These are phyloP conservation scores for Eretmochelys imbricata DNA, from an alignment of 2,113 vertebrate genomes.

Conservation along the genomic window DNA sequence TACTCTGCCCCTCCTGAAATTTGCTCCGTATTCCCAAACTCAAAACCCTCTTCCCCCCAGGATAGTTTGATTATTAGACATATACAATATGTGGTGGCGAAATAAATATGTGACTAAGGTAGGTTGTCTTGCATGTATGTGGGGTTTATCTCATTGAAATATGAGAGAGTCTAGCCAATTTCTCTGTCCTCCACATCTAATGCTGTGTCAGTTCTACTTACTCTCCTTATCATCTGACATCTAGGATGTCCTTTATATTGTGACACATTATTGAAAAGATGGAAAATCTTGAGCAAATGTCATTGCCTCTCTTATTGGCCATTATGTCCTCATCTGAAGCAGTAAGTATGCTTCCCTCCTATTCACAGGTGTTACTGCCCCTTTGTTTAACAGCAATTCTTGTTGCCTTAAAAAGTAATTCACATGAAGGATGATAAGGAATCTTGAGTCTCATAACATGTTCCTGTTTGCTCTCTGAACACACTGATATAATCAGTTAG, in stretches of 20 bases:
- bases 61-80: neutral
- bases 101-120: neutral
- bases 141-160: slow-evolving; percentile 6
- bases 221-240: neutral
- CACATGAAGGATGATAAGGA: slow-evolving; percentile 4
- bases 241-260: slow-evolving; percentile 13
- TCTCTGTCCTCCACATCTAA: neutral
- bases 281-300: neutral
- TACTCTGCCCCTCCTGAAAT: neutral
- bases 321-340: neutral
- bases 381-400: neutral
- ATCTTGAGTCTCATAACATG: neutral
- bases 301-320: slow-evolving; percentile 20
- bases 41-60: neutral
- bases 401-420: slow-evolving; percentile 13
- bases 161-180: neutral
- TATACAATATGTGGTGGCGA: neutral
- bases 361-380: neutral
- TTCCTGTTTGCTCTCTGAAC: slow-evolving; percentile 12
- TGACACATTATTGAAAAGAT: neutral
- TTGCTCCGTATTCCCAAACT: neutral
- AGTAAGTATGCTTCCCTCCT: neutral
- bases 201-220: slow-evolving; percentile 12
- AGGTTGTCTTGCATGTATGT: neutral
- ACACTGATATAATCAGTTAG: neutral